Evolutionary conservation across 1,140 invertebrate species (phyloP), one percentile per base, ranked within the genome.

Genomic region (Cecropterus lyciades): DNA sequence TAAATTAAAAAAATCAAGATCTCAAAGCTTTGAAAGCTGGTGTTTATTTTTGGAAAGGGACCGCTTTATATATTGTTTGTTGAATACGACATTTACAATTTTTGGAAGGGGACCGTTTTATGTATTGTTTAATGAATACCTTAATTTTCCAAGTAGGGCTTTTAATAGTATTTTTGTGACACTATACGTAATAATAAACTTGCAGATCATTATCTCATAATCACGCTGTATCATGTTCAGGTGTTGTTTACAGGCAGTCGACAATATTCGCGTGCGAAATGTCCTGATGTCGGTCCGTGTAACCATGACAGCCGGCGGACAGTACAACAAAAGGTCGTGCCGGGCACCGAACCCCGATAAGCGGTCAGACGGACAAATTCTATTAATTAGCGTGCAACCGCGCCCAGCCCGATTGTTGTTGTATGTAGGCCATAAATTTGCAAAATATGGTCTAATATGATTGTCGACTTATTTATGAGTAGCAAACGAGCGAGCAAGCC

Each of bases 301-400:
- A 42, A n/a, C n/a, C 56, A 17, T 59, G 56, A 59, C 56, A 48
- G 20, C 17, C 10, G n/a, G 37, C 51, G 1, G 24, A 15, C 42
- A 46, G 42, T 46, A 33, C 40, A 59, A 59, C 24, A 33, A 59
- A 33, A 59, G 43, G 43, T 59, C 56, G 56, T 48, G 56, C 56
- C 43, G 56, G 15, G 5, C 24, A 60, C 57, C 45, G 43, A 60
- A 20, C 45, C 15, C 45, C 43, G 57, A 60, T 60, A 60, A 60
- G 43, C 57, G 57, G 56, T 60, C n/a, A 66, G 63, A 33, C 53
- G 52, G 70, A 69, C 73, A 76, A 76, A 76, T 70, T 76, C 65
- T 73, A 65, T 76, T 76, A 70, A 76, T 76, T 76, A 68, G 65
- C 37, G 53, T 72, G 60, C 53, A 59, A 69, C 73, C 70, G 51